Evolutionary conservation across 2,113 vertebrate species (phyloP).

Genomic region (Charadrius vociferus): DNA sequence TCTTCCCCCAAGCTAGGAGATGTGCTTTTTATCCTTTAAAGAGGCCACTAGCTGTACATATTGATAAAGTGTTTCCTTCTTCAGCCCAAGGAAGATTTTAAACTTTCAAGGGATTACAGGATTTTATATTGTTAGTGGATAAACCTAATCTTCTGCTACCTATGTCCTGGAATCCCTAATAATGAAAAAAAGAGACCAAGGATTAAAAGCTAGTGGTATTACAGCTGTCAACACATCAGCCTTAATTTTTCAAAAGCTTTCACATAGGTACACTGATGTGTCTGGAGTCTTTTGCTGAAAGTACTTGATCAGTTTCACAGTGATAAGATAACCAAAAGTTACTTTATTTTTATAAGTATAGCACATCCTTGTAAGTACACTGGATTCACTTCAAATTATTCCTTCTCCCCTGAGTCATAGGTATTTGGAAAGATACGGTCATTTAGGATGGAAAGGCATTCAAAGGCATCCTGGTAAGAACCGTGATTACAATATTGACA

Average conservation of each 20-base stretch:
- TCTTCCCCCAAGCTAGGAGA: background rate
- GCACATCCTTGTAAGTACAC: background rate
- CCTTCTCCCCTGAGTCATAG: background rate
- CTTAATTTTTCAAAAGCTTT: constrained; percentile 65
- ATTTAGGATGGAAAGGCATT: background rate
- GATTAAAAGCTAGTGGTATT: constrained; percentile 63
- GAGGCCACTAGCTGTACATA: constrained; percentile 45
- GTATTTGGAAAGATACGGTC: background rate
- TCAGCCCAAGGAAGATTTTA: constrained; percentile 62
- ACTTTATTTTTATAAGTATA: background rate
- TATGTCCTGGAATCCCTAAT: constrained; percentile 57
- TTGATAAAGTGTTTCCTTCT: constrained; percentile 54
- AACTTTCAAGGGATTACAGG: constrained; percentile 67
- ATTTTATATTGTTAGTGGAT: constrained; percentile 70
- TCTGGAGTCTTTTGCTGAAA: constrained; percentile 11
- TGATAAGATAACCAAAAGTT: constrained; percentile 48
- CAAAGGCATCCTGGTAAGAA: background rate
- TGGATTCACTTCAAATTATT: background rate
- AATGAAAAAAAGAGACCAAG: constrained; percentile 57
- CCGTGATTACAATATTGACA: background rate
- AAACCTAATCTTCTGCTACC: constrained; percentile 63
- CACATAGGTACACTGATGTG: constrained; percentile 19
- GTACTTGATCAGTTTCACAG: constrained; percentile 25
- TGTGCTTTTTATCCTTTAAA: constrained; percentile 49
- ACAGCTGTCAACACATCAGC: constrained; percentile 60